These are phyloP conservation scores for Lutraria rhynchaena DNA, from an alignment of 1,140 invertebrate genomes.

Conservation along the genomic window DNA sequence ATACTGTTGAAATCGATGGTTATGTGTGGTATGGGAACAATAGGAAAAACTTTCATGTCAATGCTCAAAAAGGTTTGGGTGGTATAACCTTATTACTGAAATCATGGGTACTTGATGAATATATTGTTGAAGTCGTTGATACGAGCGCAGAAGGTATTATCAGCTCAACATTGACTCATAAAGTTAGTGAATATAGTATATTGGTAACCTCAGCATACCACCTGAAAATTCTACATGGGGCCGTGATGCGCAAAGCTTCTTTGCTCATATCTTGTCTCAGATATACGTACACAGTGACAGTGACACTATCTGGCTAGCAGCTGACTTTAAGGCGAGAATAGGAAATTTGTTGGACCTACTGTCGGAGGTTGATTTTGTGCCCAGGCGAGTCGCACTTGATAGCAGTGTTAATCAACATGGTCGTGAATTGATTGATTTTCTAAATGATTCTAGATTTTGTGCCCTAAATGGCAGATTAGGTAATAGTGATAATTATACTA, in stretches of 20 bases:
- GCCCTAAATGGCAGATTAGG: no score
- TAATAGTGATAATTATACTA: no score
- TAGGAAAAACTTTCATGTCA: neutral
- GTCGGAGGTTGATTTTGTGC: slow-evolving; percentile 1
- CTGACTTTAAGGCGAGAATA: slow-evolving; percentile 10
- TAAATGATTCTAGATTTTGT: slow-evolving; percentile 31
- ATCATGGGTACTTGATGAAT: neutral
- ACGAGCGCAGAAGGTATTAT: slow-evolving; percentile 7
- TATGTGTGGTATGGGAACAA: slow-evolving; percentile 3
- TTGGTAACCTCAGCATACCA: slow-evolving; percentile 8
- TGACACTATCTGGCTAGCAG: neutral
- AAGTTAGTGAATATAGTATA: neutral
- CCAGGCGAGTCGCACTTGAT: neutral
- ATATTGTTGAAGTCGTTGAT: neutral
- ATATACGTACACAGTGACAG: slow-evolving; percentile 2
- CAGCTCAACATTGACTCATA: neutral
- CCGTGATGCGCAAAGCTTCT: slow-evolving; percentile 7
- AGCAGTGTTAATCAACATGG: slow-evolving; percentile 29
- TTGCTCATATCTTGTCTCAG: slow-evolving; percentile 10
- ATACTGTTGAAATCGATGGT: neutral
- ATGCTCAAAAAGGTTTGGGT: neutral
- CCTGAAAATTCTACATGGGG: slow-evolving; percentile 1
- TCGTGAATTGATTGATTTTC: slow-evolving; percentile 9
- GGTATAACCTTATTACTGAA: slow-evolving; percentile 15
- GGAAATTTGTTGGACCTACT: neutral